Evolutionary conservation across 2,113 vertebrate species (phyloP).

Genomic region (Neogale vison): DNA sequence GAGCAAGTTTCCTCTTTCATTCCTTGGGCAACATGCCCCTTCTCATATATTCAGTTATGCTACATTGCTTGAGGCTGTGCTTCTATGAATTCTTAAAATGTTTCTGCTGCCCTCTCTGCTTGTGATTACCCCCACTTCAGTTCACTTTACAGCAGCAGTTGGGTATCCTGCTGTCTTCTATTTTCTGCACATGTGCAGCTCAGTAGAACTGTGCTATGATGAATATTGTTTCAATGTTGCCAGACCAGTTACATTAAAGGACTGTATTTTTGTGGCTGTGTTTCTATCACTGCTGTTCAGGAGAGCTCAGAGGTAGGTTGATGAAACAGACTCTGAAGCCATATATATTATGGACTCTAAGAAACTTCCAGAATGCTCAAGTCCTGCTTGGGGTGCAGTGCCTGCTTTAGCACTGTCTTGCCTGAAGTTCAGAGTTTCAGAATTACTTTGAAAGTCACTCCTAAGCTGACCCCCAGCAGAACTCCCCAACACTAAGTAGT

Average conservation of each 20-base stretch:
- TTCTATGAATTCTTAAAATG: constrained; percentile 43
- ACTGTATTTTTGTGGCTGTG: neutral
- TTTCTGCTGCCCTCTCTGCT: constrained; percentile 61
- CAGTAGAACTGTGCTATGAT: constrained; percentile 37
- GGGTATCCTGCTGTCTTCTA: constrained; percentile 45
- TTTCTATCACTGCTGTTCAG: constrained; percentile 34
- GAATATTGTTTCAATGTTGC: constrained; percentile 45
- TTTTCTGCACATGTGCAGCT: constrained; percentile 57
- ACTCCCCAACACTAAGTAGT: neutral
- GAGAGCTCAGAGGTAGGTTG: constrained; percentile 51
- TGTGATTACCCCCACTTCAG: constrained; percentile 48
- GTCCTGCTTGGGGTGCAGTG: neutral
- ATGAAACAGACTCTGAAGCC: constrained; percentile 54
- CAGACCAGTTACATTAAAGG: neutral
- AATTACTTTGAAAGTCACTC: neutral
- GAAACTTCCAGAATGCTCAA: neutral
- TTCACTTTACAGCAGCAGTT: constrained; percentile 58
- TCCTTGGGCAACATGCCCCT: neutral
- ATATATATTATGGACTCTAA: constrained; percentile 12
- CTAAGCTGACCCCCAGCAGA: neutral
- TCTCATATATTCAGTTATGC: constrained; percentile 26
- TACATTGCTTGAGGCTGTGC: constrained; percentile 20
- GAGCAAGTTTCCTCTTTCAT: constrained; percentile 11
- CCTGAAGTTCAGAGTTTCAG: neutral
- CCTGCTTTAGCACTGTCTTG: neutral